Base-by-base conservation (phyloP, 2,888 invertebrate species). In the Sesia apiformis region DNA sequence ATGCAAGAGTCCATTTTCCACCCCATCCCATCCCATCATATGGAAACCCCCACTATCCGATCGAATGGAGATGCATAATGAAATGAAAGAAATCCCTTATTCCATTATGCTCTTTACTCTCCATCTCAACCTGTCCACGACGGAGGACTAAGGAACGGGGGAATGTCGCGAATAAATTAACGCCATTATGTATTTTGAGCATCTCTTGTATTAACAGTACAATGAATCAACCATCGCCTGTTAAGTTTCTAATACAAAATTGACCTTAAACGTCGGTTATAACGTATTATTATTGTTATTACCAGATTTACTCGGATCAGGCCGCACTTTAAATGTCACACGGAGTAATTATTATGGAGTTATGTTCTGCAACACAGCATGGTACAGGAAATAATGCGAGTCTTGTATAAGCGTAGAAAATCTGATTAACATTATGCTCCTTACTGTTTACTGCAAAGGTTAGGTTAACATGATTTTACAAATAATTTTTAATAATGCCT, bases 301-400 rank as follows among this genome's bases (percentile, higher is more conserved):
- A 61, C 65, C 58, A 62, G 65, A 71, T 71, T 74, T 71, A 70
- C 72, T 66, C 58, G 56, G 60, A 59, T 58, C 60, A 55, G 55
- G 57, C 51, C 23, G 55, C 60, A 58, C 60, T 63, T 67, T 59
- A 66, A 72, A 72, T 72, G 69, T 64, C 70, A 67, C 56, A 60
- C 40, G 52, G 55, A 60, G 55, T 49, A 49, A 50, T 50, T 50
- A 38, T 50, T 50, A 38, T 4, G 7, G 50, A 50, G 38, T 39
- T 50, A 50, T 50, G 39, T 7, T 38, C 7, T 23, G 39, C 38
- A 49, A 6, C 58, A 54, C 60, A 56, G 59, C 56, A 40, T 55
- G 57, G 53, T 60, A 59, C 59, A 46, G 59, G 62, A 57, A 63
- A 65, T 66, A 63, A 61, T 59, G 55, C 56, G 55, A 57, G 53